phyloP scores from a whole-genome alignment of 2,888 invertebrate genomes.

The Crematogaster levior region DNA sequence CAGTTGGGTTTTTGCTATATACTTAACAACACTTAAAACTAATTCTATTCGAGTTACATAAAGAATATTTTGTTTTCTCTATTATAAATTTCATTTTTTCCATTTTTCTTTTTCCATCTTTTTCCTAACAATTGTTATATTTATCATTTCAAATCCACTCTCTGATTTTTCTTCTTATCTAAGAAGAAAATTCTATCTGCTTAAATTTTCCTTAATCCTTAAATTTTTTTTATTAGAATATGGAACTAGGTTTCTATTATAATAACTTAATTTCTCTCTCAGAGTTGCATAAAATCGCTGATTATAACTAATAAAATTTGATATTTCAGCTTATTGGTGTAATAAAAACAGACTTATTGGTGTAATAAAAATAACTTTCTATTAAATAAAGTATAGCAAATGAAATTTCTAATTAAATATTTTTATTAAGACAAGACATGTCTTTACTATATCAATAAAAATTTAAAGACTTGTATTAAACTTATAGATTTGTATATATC shows the following conservation, averaged over 20 bases:
- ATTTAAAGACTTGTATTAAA: not conserved
- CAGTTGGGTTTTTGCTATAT: not conserved
- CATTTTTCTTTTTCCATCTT: no score
- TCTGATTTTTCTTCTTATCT: not conserved
- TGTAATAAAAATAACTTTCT: not conserved
- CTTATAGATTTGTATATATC: no score
- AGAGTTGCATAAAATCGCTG: no score
- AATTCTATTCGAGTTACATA: no score
- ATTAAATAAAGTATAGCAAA: not conserved
- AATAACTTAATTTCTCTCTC: not conserved
- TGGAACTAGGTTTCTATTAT: not conserved
- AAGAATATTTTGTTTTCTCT: not conserved
- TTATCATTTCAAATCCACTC: not conserved
- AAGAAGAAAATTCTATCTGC: no score
- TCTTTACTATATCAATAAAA: not conserved
- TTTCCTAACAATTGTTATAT: not conserved
- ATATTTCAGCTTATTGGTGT: no score
- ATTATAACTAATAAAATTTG: not conserved
- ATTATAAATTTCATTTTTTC: not conserved
- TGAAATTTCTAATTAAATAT: not conserved
- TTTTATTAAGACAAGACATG: no score
- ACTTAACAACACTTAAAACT: no score
- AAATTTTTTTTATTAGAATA: no score
- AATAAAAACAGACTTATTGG: not conserved
- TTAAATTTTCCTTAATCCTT: not conserved